Conservation (phyloP, 2,113 vertebrate species). For the Rynchops niger region DNA sequence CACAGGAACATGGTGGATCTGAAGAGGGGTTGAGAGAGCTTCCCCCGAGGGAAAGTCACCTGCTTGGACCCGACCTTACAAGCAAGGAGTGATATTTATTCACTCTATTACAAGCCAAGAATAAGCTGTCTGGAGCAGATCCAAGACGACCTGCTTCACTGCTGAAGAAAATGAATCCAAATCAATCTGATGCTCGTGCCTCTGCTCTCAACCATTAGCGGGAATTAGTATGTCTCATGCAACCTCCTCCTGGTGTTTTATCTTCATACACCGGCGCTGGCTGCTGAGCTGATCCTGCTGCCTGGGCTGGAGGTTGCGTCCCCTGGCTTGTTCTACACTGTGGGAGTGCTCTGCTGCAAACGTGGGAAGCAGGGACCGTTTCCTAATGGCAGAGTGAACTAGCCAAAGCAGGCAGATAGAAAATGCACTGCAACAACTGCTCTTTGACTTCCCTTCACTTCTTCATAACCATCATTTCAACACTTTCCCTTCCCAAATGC, state of each 20-base stretch:
- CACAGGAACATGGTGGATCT: background rate
- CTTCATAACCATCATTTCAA: background rate
- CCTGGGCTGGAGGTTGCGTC: background rate
- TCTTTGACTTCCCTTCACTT: background rate
- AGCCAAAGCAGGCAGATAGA: background rate
- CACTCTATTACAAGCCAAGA: constrained; percentile 1
- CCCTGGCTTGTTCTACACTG: background rate
- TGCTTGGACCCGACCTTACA: background rate
- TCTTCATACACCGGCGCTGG: background rate
- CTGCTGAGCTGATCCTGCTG: background rate
- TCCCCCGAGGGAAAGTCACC: background rate
- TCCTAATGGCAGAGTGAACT: background rate
- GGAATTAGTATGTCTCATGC: background rate
- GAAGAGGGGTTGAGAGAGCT: background rate
- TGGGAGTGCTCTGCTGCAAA: background rate
- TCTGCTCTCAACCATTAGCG: background rate
- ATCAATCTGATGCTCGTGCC: background rate
- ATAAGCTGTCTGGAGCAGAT: constrained; percentile 1
- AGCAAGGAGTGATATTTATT: background rate
- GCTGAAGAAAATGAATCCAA: background rate
- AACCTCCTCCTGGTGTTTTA: background rate
- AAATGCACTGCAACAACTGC: accelerated
- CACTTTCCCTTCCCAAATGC: background rate
- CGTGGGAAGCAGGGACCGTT: background rate
- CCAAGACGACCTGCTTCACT: background rate